Evolutionary conservation across 2,113 vertebrate species (phyloP).

Genomic region (Tupaia tana): DNA sequence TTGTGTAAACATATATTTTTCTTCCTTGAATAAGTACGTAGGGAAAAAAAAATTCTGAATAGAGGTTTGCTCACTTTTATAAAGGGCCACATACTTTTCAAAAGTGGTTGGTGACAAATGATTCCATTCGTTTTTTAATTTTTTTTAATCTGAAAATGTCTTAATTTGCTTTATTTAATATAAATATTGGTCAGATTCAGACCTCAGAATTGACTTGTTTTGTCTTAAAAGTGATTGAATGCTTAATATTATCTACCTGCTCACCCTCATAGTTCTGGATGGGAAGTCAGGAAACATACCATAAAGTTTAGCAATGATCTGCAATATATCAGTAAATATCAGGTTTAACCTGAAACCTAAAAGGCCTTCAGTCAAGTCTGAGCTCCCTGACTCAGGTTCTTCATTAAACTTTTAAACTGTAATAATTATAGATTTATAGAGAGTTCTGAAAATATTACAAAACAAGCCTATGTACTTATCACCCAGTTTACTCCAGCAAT

Average conservation of each 20-base stretch:
- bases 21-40: neutral
- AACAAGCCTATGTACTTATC: neutral
- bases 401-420: neutral
- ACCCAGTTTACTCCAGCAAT: neutral
- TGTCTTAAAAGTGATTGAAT: neutral
- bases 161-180: neutral
- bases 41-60: neutral
- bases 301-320: neutral
- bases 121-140: neutral
- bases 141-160: neutral
- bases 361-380: neutral
- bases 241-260: neutral
- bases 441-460: neutral
- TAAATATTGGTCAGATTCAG: neutral
- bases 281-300: neutral
- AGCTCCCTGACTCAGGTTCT: neutral
- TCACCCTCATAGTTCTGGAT: neutral
- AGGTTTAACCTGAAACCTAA: fast-evolving
- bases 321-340: neutral
- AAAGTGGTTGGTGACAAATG: neutral
- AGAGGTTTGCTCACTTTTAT: neutral
- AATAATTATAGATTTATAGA: neutral
- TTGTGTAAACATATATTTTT: neutral
- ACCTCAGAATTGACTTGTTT: neutral
- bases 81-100: neutral